Evolutionary conservation across 2,113 vertebrate species (phyloP).

Genomic region (Phrynosoma platyrhinos): DNA sequence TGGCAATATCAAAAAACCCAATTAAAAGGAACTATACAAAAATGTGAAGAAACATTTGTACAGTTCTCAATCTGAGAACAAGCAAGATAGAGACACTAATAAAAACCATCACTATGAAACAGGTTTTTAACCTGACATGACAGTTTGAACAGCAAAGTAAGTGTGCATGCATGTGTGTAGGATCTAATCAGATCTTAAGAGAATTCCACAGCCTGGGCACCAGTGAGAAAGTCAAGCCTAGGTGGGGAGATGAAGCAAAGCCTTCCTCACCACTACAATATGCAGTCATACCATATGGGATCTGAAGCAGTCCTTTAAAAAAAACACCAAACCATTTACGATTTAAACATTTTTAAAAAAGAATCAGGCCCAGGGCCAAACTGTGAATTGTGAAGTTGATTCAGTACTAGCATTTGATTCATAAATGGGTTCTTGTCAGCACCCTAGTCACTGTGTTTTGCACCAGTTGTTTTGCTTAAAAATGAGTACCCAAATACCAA

Average conservation of each 20-base stretch:
- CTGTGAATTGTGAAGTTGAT: not conserved
- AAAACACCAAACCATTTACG: not conserved
- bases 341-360: not conserved
- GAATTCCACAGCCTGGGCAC: not conserved
- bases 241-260: not conserved
- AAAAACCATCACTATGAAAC: not conserved
- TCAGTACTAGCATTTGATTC: not conserved
- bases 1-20: not conserved
- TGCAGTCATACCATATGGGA: not conserved
- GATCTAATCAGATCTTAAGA: not conserved
- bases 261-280: not conserved
- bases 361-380: not conserved
- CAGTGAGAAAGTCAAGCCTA: not conserved
- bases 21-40: not conserved
- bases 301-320: not conserved
- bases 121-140: not conserved
- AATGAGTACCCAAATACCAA: not conserved
- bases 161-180: not conserved
- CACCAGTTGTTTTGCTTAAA: not conserved
- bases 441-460: not conserved
- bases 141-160: not conserved
- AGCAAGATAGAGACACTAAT: not conserved
- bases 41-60: not conserved
- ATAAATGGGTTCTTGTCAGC: not conserved
- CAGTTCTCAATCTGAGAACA: not conserved